These are phyloP conservation scores for Campopleginae sp. DNA, from an alignment of 2,888 invertebrate species.

Conservation along the genomic window DNA sequence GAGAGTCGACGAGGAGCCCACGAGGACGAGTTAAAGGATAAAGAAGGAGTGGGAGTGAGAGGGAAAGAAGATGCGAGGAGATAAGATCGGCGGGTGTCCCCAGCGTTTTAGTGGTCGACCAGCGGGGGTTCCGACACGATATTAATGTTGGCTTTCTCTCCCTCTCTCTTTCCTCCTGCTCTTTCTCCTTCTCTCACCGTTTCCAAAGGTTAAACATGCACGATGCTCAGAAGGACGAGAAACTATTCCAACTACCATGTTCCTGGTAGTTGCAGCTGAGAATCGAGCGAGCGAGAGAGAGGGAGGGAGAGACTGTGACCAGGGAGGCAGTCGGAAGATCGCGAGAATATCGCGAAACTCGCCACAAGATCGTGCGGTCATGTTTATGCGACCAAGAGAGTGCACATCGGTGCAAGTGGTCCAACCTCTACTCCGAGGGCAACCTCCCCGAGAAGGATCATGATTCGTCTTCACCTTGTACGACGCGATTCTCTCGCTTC, in stretches of 20 bases:
- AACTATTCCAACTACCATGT: constrained; percentile 56
- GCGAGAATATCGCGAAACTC: constrained; percentile 51
- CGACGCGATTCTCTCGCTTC: constrained; percentile 27
- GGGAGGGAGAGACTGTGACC: neutral
- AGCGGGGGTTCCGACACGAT: constrained; percentile 83
- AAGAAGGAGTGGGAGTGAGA: constrained; percentile 72
- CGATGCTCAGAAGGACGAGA: constrained; percentile 55
- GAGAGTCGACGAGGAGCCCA: constrained; percentile 77
- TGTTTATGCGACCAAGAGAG: constrained; percentile 50
- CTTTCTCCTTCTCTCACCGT: constrained; percentile 22
- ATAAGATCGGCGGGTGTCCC: constrained; percentile 84
- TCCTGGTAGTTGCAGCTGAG: constrained; percentile 55
- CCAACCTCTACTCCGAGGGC: constrained; percentile 21
- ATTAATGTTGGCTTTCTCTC: constrained; percentile 83
- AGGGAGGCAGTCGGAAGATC: constrained; percentile 14
- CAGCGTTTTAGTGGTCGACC: constrained; percentile 83
- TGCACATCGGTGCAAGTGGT: constrained; percentile 54
- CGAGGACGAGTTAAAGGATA: constrained; percentile 18
- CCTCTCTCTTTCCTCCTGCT: constrained; percentile 57
- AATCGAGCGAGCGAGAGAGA: constrained; percentile 16
- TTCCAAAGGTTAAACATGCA: constrained; percentile 67
- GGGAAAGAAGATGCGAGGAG: constrained; percentile 77
- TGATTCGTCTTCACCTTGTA: constrained; percentile 66
- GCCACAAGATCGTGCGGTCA: constrained; percentile 62
- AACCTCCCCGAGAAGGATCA: constrained; percentile 33